Percentiles rank a stretch among this genome's conserved stretches.
These are phyloP conservation scores for Pseudomyrmex cubaensis DNA, from an alignment of 1,140 invertebrate genomes.

Conservation along the genomic window DNA sequence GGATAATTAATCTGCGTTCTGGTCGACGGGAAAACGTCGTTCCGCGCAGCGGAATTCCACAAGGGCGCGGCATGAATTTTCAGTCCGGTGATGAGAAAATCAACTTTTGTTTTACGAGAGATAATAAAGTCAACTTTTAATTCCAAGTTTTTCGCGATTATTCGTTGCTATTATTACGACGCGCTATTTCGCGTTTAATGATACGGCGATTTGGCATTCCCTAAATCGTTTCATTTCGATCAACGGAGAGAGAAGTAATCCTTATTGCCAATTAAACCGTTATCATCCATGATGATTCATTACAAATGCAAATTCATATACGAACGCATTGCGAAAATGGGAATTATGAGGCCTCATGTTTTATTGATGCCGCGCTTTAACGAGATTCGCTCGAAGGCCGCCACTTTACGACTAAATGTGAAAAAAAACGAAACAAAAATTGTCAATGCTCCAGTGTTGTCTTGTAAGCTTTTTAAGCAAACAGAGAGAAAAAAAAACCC, in stretches of 20 bases:
- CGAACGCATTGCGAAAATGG: neutral
- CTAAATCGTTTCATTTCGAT: neutral
- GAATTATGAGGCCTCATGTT: neutral
- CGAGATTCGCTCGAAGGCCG: slow-evolving; percentile 61
- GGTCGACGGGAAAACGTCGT: slow-evolving; percentile 18
- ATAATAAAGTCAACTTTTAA: neutral
- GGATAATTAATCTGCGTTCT: slow-evolving; percentile 50
- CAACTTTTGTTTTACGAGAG: neutral
- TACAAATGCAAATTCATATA: slow-evolving; percentile 5
- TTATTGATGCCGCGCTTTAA: neutral
- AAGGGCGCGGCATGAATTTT: neutral
- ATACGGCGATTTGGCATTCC: neutral
- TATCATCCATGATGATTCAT: neutral
- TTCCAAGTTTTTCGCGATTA: slow-evolving; percentile 16
- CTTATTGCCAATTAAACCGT: slow-evolving; percentile 18
- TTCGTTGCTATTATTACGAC: neutral
- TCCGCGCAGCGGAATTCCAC: neutral
- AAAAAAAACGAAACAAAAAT: slow-evolving; percentile 48
- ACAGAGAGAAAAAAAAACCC: slow-evolving; percentile 48
- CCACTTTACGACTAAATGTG: slow-evolving; percentile 64
- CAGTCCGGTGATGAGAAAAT: neutral
- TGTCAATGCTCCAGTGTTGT: slow-evolving; percentile 65
- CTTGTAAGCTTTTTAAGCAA: slow-evolving; percentile 66
- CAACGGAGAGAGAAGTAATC: neutral
- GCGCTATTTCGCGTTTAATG: neutral